phyloP scores from a whole-genome alignment of 2,888 invertebrate genomes.

The Dolomedes plantarius region DNA sequence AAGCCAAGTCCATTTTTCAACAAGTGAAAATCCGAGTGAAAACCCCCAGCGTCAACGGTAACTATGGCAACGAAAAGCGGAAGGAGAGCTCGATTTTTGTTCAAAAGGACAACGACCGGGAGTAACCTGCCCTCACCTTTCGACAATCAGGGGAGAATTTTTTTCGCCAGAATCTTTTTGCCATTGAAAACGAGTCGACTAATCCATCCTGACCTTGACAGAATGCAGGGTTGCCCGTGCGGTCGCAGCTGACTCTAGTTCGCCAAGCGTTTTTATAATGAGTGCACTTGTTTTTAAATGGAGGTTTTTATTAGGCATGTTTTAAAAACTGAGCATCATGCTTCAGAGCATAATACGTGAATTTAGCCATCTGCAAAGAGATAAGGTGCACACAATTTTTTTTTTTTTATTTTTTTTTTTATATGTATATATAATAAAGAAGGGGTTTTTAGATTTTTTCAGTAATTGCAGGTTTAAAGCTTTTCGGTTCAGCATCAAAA shows the following conservation, averaged over 20 bases:
- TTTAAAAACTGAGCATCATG: too few species aligned
- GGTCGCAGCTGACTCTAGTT: neutral
- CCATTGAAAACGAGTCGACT: constrained; percentile 59
- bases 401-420: too few species aligned
- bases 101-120: constrained; percentile 62
- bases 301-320: neutral
- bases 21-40: constrained; percentile 4
- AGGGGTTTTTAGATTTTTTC: too few species aligned
- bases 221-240: constrained; percentile 23
- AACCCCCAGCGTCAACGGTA: constrained; percentile 23
- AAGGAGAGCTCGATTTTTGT: constrained; percentile 20
- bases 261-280: neutral
- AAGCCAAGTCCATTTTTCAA: neutral
- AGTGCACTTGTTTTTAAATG: neutral
- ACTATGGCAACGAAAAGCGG: constrained; percentile 61
- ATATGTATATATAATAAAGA: too few species aligned
- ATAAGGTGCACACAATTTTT: too few species aligned
- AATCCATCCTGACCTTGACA: constrained; percentile 64
- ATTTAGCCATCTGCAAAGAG: too few species aligned
- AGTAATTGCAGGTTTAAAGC: too few species aligned
- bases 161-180: constrained; percentile 14
- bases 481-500: too few species aligned
- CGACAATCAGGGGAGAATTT: neutral
- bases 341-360: too few species aligned
- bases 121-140: constrained; percentile 67